These are phyloP conservation scores for Chironomus tepperi DNA, from an alignment of 1,140 invertebrate genomes.

Conservation along the genomic window DNA sequence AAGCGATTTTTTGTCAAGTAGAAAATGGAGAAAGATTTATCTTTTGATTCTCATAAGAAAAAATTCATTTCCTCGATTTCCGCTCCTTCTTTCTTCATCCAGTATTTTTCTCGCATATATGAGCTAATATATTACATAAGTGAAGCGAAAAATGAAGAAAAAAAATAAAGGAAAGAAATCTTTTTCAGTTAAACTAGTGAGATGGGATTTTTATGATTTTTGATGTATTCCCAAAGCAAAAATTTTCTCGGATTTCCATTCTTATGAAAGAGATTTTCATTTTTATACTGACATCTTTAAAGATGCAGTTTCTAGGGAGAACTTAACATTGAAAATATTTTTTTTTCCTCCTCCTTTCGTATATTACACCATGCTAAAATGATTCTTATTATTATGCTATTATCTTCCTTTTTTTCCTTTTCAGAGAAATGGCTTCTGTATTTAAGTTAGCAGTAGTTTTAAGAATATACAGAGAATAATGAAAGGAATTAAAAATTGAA, in stretches of 20 bases:
- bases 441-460: not conserved
- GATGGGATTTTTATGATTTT: slow-evolving; percentile 7
- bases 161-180: not conserved
- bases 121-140: not conserved
- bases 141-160: not conserved
- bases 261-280: not conserved
- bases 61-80: slow-evolving; percentile 13
- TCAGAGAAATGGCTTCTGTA: not conserved
- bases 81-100: not conserved
- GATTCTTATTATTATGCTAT: not conserved
- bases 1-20: not conserved
- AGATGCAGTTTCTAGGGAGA: not conserved
- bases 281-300: too few species aligned
- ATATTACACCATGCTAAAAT: not conserved
- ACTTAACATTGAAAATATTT: not conserved
- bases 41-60: not conserved
- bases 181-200: not conserved
- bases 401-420: not conserved
- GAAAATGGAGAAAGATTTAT: slow-evolving; percentile 7
- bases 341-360: too few species aligned
- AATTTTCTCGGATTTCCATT: not conserved
- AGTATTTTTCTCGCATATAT: too few species aligned
- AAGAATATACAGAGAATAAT: too few species aligned
- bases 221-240: not conserved
- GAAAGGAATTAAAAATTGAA: too few species aligned